phyloP scores from a whole-genome alignment of 2,113 vertebrate genomes.

The Myxocyprinus asiaticus region DNA sequence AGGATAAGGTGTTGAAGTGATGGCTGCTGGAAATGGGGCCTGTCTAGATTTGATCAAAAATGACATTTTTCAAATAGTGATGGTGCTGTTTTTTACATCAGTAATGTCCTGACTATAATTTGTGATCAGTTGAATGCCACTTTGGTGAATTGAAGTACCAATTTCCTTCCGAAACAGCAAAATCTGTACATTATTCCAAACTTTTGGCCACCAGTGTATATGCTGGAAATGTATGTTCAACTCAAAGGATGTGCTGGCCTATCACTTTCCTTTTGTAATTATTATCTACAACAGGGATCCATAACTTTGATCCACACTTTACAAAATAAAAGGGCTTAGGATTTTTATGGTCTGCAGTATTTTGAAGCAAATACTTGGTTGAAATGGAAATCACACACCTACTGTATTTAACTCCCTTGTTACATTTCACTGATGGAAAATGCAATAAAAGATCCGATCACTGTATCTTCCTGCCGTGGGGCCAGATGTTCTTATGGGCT shows the following conservation, averaged over 20 bases:
- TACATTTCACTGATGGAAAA: slow-evolving; percentile 15
- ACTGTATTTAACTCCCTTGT: slow-evolving; percentile 24
- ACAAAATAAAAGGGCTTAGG: slow-evolving; percentile 21
- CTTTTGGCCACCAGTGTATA: background rate
- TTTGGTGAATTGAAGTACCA: too few species aligned
- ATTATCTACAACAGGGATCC: slow-evolving; percentile 7
- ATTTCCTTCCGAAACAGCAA: background rate
- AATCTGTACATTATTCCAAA: background rate
- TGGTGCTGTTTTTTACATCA: too few species aligned
- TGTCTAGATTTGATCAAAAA: too few species aligned
- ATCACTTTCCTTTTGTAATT: slow-evolving; percentile 5
- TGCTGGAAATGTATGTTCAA: slow-evolving; percentile 1
- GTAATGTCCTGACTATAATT: too few species aligned
- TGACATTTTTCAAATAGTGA: too few species aligned
- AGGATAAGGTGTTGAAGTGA: too few species aligned
- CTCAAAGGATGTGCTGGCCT: background rate
- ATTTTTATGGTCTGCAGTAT: slow-evolving; percentile 29
- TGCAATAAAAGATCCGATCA: slow-evolving; percentile 33
- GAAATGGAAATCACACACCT: slow-evolving; percentile 39
- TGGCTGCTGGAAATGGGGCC: too few species aligned
- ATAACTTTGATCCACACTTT: slow-evolving; percentile 23
- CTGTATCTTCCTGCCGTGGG: slow-evolving; percentile 18
- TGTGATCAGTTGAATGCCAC: too few species aligned
- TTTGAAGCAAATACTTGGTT: slow-evolving; percentile 17
- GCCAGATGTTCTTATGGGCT: slow-evolving; percentile 30